Base-by-base conservation (phyloP, 2,888 invertebrate species). In the Rhabditophanes sp. region DNA sequence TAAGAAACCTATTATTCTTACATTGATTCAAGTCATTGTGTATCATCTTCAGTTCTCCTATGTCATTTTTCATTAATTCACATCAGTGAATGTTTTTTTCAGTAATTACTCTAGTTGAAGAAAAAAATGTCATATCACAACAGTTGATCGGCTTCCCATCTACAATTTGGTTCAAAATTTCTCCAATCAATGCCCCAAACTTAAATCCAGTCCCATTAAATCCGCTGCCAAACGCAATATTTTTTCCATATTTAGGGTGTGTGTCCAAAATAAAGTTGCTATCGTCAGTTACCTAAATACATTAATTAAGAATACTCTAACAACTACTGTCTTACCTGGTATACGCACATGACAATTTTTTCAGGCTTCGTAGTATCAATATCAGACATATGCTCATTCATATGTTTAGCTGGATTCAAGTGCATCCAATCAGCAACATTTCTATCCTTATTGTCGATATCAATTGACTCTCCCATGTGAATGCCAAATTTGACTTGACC, bases 191-290 rank as follows among this genome's bases (percentile, higher is more conserved):
- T 11, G 37, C 32, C 6, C 33, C 53, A 24, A 53, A 53, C 39
- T 60, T 60, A 45, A 60, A 60, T 19, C 60, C 60, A 1, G 53
- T 56, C 11, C 60, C 60, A 3, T 50, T 53, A 5, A 58, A 50
- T 24, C 57, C 56, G n/a, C 49, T 52, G 14, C 44, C 54, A 19
- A 60, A 37, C 3, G 56, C 33, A 25, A 59, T 42, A 33, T 56
- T 61, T 16, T 37, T 30, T 16, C 7, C 20, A 25, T 36, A 30
- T 9, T 34, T 24, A 4, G 46, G 46, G 19, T 46, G 50, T 8
- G 28, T 16, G 30, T 46, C 46, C 12, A 46, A 23, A n/a, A 46
- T 33, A 29, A 45, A 46, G 19, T 36, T 20, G 9, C 26, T 25
- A 18, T 46, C 46, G 17, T 22, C 20, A 3, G 46, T 46, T 24